Evolutionary conservation across 2,888 invertebrate species (phyloP).

Genomic region (Griposia aprilina): DNA sequence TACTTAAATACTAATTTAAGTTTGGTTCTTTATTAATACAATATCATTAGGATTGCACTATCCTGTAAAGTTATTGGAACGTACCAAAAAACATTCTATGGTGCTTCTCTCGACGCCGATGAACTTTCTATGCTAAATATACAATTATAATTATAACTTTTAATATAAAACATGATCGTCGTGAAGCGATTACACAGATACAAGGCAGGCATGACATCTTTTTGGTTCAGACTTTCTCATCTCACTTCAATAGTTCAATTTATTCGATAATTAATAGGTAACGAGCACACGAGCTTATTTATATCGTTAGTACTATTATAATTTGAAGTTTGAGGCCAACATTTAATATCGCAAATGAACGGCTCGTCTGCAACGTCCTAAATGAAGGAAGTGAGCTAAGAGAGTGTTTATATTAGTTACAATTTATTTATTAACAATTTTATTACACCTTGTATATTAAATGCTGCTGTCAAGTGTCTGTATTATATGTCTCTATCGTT

Average conservation of each 20-base stretch:
- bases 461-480: slow-evolving; percentile 64
- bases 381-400: slow-evolving; percentile 77
- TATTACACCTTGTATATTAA: slow-evolving; percentile 63
- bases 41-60: slow-evolving; percentile 90
- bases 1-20: slow-evolving; percentile 90
- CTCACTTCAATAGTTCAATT: slow-evolving; percentile 76
- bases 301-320: slow-evolving; percentile 50
- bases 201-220: slow-evolving; percentile 86
- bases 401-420: slow-evolving; percentile 71
- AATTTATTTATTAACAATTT: slow-evolving; percentile 73
- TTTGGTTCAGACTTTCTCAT: slow-evolving; percentile 80
- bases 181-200: slow-evolving; percentile 87
- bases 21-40: slow-evolving; percentile 91
- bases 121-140: slow-evolving; percentile 89
- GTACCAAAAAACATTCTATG: slow-evolving; percentile 87
- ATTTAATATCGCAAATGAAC: slow-evolving; percentile 50
- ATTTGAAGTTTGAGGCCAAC: slow-evolving; percentile 48
- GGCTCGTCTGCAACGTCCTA: slow-evolving; percentile 61
- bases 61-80: slow-evolving; percentile 88
- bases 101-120: slow-evolving; percentile 88
- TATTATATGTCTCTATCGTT: slow-evolving; percentile 47
- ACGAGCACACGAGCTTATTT: slow-evolving; percentile 61
- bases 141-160: slow-evolving; percentile 79
- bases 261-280: slow-evolving; percentile 61
- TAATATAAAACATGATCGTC: slow-evolving; percentile 83